A percentile compares a stretch with the other conserved stretches of the same genome.
Conservation (phyloP, 1,140 invertebrate species). For the Drosophila obscura region DNA sequence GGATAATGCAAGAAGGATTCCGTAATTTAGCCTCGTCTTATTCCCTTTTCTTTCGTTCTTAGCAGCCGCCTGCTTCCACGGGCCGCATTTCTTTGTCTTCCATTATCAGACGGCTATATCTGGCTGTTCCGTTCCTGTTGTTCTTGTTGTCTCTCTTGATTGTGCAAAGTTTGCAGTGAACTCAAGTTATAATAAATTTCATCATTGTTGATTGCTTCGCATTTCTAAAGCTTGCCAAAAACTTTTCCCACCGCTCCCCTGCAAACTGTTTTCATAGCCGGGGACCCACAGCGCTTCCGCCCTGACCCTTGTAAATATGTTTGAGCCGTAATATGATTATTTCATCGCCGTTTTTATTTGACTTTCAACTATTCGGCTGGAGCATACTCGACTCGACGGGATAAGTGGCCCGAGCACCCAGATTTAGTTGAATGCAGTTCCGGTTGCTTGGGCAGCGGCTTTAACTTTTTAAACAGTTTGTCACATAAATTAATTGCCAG, state of each 20-base stretch:
- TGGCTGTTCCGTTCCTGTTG: slow-evolving; percentile 15
- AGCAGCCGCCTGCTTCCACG: slow-evolving; percentile 8
- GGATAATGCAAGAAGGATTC: slow-evolving; percentile 82
- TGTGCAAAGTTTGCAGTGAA: slow-evolving; percentile 66
- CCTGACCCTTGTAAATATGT: slow-evolving; percentile 31
- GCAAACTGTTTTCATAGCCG: slow-evolving; percentile 5
- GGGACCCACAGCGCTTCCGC: no score
- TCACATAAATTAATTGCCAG: slow-evolving; percentile 63
- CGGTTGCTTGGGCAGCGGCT: slow-evolving; percentile 34
- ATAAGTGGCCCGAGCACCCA: slow-evolving; percentile 37
- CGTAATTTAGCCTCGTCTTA: slow-evolving; percentile 66
- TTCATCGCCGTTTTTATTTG: slow-evolving; percentile 35
- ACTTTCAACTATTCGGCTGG: slow-evolving; percentile 25
- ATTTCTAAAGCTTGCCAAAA: slow-evolving; percentile 51
- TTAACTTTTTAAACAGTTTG: slow-evolving; percentile 61
- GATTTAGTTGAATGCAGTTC: slow-evolving; percentile 30
- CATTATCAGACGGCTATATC: slow-evolving; percentile 61
- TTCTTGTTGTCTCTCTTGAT: slow-evolving; percentile 36
- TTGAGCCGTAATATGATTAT: slow-evolving; percentile 64
- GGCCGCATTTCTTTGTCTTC: slow-evolving; percentile 60
- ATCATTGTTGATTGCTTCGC: slow-evolving; percentile 67
- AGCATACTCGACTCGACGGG: slow-evolving; percentile 10
- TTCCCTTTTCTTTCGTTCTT: slow-evolving; percentile 21
- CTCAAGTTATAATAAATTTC: slow-evolving; percentile 74
- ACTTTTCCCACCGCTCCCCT: slow-evolving; percentile 37